Evolutionary conservation across 2,888 invertebrate species (phyloP), one percentile per base, ranked within the genome.

Genomic region (Aethes cnicana): DNA sequence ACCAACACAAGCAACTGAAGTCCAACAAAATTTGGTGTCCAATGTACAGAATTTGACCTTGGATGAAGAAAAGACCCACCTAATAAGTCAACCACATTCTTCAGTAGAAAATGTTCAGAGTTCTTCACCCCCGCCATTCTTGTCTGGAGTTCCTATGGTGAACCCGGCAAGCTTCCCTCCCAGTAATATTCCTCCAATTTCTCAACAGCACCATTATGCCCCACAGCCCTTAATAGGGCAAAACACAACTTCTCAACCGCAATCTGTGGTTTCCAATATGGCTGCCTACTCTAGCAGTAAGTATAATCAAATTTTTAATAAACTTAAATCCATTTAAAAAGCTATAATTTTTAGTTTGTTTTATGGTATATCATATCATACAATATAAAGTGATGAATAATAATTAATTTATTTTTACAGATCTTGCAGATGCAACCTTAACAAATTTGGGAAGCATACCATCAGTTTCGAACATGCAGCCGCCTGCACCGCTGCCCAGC

Each of bases 91-190:
- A 26, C 60, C 72, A 23, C 77, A 76, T 56, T 57, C 59, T 33
- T 44, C 71, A 26, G 68, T 56, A 62, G 54, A 58, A 32, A 69
- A 66, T 58, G 55, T 64, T 25, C 74, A 69, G 12, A 60, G 63
- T 33, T 54, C 56, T n/a, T 73, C 78, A 6, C 86, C 88, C 36
- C 86, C 90, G 36, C 85, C 88, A 26, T 91, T 88, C 64, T 75
- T 87, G 54, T 78, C 88, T 20, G 91, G 91, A 58, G 88, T 92
- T 4, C 90, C 90, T 20, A 83, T 90, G 74, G 90, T 91, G 16
- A 91, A 87, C 53, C 86, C 90, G 21, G 77, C 78, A 61, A 64
- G 72, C 66, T 72, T 72, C 64, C 61, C 63, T 35, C 54, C 66
- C n/a, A 61, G 59, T 54, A 64, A 58, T 53, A 52, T 47, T 32